These are phyloP conservation scores for Lasioglossum oenotherae DNA, from an alignment of 2,888 invertebrate genomes.

Conservation along the genomic window DNA sequence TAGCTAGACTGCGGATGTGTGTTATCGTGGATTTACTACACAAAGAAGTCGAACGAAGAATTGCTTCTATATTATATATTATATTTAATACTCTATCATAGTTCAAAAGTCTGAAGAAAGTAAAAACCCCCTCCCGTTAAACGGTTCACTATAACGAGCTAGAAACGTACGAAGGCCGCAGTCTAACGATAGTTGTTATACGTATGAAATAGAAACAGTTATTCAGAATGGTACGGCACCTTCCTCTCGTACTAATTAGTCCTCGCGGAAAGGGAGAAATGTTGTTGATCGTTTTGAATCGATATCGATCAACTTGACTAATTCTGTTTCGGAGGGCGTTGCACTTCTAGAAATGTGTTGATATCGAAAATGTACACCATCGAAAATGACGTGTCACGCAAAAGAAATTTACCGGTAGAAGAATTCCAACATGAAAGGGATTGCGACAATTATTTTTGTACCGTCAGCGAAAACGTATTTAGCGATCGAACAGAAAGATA, in stretches of 20 bases:
- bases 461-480: slow-evolving; percentile 55
- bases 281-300: slow-evolving; percentile 14
- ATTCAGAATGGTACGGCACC: neutral
- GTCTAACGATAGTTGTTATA: slow-evolving; percentile 13
- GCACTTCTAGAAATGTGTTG: slow-evolving; percentile 29
- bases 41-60: neutral
- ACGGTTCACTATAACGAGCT: neutral
- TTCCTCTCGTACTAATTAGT: neutral
- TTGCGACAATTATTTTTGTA: slow-evolving; percentile 73
- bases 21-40: neutral
- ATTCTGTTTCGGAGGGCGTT: slow-evolving; percentile 30
- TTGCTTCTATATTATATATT: neutral
- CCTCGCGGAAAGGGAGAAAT: neutral
- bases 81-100: neutral
- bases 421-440: slow-evolving; percentile 28
- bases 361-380: slow-evolving; percentile 4
- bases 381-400: neutral
- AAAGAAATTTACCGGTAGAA: slow-evolving; percentile 25
- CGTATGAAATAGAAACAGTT: neutral
- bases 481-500: slow-evolving; percentile 47
- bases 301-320: slow-evolving; percentile 47
- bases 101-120: neutral
- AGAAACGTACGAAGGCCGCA: neutral
- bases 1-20: neutral
- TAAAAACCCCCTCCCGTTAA: neutral